Base-by-base conservation (phyloP, 2,888 invertebrate genomes). In the Fragum fragum region DNA sequence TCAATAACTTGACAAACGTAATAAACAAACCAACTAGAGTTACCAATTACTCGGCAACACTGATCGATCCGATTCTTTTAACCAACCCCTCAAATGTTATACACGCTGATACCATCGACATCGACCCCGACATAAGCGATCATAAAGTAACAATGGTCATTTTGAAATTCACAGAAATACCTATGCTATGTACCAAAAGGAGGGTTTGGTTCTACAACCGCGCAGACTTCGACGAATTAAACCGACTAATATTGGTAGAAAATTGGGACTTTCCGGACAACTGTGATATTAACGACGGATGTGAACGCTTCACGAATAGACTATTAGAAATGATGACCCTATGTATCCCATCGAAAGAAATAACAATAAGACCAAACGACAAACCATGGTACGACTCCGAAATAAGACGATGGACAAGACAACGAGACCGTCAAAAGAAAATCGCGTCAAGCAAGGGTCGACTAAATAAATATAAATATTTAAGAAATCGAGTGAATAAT, bases 371-470 rank as follows among this genome's bases (percentile, higher is more conserved):
- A 32, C 57, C 68, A 11, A 55, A 75, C 26, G 75, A 75, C 26
- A 66, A 69, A 55, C 71, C 76, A 3, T 76, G 76, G 76, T 76
- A 70, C 47, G 63, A 71, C 36, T 71, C 71, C 11, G 36, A 47
- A 52, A 76, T 61, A 18, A 59, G 76, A 52, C 21, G 47, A 28
- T 14, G 14, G 16, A 29, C 39, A 39, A 42, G 76, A 36, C 29
- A n/a, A 53, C 42, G 71, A 23, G 76, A 76, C 36, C 39, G 61
- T 21, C 61, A 23, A 5, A 76, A 76, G 59, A 32, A 39, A n/a
- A 68, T n/a, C n/a, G 32, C 68, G 26, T 28, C 47, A 26, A 53
- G 18, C 29, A 29, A 66, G n/a, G 75, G 75, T 11, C 29, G 32
- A 55, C 29, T 6, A 55, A 26, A n/a, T 11, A 75, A 75, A 55